Base-by-base conservation (phyloP, 2,888 invertebrate species). In the Dynastes tityus region DNA sequence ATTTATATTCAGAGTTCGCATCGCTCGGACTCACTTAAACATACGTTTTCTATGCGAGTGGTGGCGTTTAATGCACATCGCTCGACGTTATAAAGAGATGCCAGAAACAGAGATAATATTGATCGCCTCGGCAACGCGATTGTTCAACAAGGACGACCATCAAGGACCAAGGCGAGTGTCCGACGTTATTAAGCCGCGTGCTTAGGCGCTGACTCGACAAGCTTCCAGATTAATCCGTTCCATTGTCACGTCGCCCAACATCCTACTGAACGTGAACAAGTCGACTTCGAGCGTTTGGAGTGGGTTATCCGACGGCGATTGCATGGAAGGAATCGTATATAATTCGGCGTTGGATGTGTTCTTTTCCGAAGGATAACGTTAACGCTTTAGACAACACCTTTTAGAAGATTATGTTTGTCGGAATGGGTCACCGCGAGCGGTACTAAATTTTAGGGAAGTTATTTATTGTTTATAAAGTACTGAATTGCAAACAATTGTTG, bases 121-220 rank as follows among this genome's bases (percentile, higher is more conserved):
- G 78, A 78, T 78, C 78, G 78, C 65, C 32, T 37, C 32, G 32
- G 32, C 32, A 5, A 37, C 5, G 32, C 32, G 32, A 37, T 37
- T 37, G 32, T 37, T 37, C 32, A 37, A 0, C 16, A 29, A 45
- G 55, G 61, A 68, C 61, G 77, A 77, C 55, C 58, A 68, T 32
- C 58, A 55, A 40, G 70, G 45, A 74, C 70, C 49, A 40, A 16
- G 73, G 55, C 75, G 71, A 55, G 77, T 79, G 77, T 73, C 77
- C 76, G 45, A 77, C 80, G 77, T 81, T 83, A 82, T 83, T 82
- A 82, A 81, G 80, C 81, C 77, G 81, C 81, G 81, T 81, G 78
- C 71, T 80, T 81, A 68, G 77, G 71, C 81, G 81, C 82, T 80
- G 81, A 82, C 79, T 80, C 80, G 80, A 80, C 79, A 81, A 75